Evolutionary conservation across 2,888 invertebrate species (phyloP).

Genomic region (Troides oblongomaculatus): DNA sequence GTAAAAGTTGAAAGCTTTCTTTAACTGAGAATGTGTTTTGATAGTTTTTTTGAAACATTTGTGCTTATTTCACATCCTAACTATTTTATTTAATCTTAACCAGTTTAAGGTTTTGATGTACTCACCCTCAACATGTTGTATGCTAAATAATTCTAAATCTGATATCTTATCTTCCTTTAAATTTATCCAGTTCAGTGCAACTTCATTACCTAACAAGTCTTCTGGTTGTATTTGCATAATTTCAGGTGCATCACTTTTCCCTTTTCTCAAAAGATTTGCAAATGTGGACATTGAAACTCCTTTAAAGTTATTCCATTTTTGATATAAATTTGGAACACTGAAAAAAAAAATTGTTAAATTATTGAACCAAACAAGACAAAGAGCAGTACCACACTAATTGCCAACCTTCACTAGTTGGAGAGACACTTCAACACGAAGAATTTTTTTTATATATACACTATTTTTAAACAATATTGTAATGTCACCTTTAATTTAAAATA

Average conservation of each 20-base stretch:
- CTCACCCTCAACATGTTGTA: conserved; percentile 81
- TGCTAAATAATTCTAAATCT: conserved; percentile 81
- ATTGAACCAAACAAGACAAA: no score
- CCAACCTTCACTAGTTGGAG: no score
- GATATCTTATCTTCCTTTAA: conserved; percentile 80
- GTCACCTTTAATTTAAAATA: no score
- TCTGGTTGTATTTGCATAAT: conserved; percentile 77
- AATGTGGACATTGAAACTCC: conserved; percentile 89
- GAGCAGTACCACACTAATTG: no score
- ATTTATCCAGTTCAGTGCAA: conserved; percentile 84
- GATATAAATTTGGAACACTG: conserved; percentile 82
- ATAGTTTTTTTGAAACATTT: no score
- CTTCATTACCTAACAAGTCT: conserved; percentile 83
- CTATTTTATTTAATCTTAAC: no score
- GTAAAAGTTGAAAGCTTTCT: no score
- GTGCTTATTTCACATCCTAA: no score
- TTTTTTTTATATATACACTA: no score
- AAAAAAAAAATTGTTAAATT: conserved; percentile 24
- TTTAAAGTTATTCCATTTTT: conserved; percentile 88
- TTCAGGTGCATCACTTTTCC: conserved; percentile 84
- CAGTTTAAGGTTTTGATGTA: background rate
- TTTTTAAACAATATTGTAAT: no score
- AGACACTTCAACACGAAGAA: no score
- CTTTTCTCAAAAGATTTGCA: conserved; percentile 81
- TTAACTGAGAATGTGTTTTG: no score